Base-by-base conservation (phyloP, 2,888 invertebrate genomes). In the Xanthia togata region DNA sequence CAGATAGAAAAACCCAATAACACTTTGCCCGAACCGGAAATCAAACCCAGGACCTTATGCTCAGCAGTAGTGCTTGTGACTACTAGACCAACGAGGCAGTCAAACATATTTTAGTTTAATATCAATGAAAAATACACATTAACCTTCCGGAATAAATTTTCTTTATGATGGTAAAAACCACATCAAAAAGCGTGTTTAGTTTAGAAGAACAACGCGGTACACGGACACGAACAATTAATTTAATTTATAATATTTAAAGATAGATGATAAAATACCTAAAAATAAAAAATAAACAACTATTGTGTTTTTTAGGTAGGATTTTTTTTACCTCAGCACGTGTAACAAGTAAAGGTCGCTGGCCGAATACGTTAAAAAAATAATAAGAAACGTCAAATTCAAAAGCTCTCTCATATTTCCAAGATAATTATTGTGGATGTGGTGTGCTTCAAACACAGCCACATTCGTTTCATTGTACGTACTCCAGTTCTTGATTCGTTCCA, bases 391-490 rank as follows among this genome's bases (percentile, higher is more conserved):
- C 44, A 26, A 57, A 72, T 63, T 35, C 31, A n/a, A 73, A 73
- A 77, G 59, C 57, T 14, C 35, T 74, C 68, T 77, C 67, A 75
- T 81, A 63, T 78, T 80, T 57, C 53, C 72, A 77, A 72, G 77
- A 70, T 82, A 73, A 82, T 82, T 80, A 82, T 82, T 80, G 71
- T 83, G 76, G 41, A 83, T 76, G 83, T 79, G 87, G 81, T 79
- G 55, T 64, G 73, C 67, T 80, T 82, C 62, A 62, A 71, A 78
- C 47, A 44, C 8, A 75, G 76, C 86, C 86, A 76, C 78, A 85
- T 76, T 81, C 67, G 81, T 87, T 83, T 74, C 73, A 87, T 85
- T 87, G 74, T 79, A 63, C 63, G 53, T 38, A n/a, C 11, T 44
- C 31, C 69, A 57, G 65, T 76, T 60, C 77, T 76, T 76, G 59